Evolutionary conservation across 2,888 invertebrate genomes (phyloP), one percentile per base, ranked within the genome.

Genomic region (Pseudococcus longispinus): DNA sequence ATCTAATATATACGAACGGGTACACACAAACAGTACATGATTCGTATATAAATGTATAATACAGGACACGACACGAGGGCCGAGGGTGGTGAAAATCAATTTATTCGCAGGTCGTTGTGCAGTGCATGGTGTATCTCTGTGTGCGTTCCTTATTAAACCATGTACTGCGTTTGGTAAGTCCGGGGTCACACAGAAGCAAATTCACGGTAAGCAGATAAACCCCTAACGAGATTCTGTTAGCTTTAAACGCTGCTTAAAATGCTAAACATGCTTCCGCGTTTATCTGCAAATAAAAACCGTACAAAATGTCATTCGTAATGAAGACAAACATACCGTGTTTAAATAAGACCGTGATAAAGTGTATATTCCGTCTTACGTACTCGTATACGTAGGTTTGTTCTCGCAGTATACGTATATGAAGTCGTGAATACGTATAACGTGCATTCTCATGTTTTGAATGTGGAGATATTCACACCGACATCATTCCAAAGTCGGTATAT

Each of bases 241-340:
- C 74, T 85, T 85, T 85, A 77, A 85, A 85, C 42, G 85, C 85
- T 85, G 74, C 85, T 85, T 85, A 85, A 85, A 85, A 85, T 85
- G 85, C 85, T 85, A 85, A 85, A 85, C 85, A 85, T 85, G 85
- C 26, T 77, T 42, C 20, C 46, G 77, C 85, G 85, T 85, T 85
- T 85, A 85, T 85, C 85, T 85, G 85, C 85, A 85, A 85, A 85
- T 85, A 85, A 85, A 85, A 85, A 85, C 85, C 85, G 85, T 74
- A 85, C 74, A 77, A 77, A 85, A 85, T 85, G 85, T 85, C 85
- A 77, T 74, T 85, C 85, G 70, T 85, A 85, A 85, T 85, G 85
- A 85, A 85, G 85, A 85, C 85, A 85, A 85, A 85, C 77, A 85
- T 74, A 65, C 85, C 29, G 74, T 51, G 74, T 74, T 74, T 46